phyloP scores from a whole-genome alignment of 2,797 vertebrate genomes.

The Danio tinwini region DNA sequence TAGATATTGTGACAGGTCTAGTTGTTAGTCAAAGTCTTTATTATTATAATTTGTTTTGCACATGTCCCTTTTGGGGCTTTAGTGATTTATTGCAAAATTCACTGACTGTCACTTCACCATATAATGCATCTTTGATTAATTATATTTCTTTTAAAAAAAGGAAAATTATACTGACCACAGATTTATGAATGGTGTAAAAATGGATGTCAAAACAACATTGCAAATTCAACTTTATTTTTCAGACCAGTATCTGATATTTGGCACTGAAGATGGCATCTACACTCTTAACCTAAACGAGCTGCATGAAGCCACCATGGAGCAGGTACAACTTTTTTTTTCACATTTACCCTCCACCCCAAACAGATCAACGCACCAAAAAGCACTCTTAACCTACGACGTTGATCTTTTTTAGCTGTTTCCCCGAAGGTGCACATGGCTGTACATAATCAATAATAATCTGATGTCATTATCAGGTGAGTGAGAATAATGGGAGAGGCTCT shows the following conservation, averaged over 20 bases:
- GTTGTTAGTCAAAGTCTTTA: too few species aligned
- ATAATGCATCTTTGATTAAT: not conserved
- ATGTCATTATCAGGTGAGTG: constrained; percentile 97
- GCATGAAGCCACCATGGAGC: constrained; percentile 98
- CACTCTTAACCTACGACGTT: constrained; percentile 1
- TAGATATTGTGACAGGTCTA: too few species aligned
- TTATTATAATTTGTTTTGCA: too few species aligned
- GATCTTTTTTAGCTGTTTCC: constrained; percentile 87
- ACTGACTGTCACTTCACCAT: not conserved
- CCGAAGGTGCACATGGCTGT: constrained; percentile 95
- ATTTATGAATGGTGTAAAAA: not conserved
- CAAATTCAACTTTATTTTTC: not conserved
- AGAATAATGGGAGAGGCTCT: not conserved
- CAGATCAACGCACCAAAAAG: not conserved
- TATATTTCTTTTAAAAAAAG: not conserved
- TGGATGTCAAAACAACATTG: too few species aligned
- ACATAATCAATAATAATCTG: constrained; percentile 98
- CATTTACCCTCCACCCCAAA: not conserved
- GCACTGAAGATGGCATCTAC: constrained; percentile 97
- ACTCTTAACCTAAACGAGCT: constrained; percentile 97
- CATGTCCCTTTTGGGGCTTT: too few species aligned
- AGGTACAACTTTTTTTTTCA: constrained; percentile 77
- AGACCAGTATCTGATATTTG: constrained; percentile 99
- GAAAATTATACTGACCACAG: not conserved
- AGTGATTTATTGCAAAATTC: too few species aligned